Base-by-base conservation (phyloP, 2,797 vertebrate genomes). In the Sciurus vulgaris region DNA sequence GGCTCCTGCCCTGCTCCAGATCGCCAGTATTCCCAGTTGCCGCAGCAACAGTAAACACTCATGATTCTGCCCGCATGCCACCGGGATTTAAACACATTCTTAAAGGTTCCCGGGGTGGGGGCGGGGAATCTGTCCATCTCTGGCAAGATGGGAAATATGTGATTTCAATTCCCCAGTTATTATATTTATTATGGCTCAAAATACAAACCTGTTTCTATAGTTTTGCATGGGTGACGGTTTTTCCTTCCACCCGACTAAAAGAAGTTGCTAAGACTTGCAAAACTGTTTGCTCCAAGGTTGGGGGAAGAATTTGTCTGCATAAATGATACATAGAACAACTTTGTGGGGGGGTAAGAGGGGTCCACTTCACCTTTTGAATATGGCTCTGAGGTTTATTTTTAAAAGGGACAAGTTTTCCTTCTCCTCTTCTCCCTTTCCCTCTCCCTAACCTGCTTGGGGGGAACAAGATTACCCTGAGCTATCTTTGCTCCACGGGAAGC, bases 1-100 rank as follows among this genome's bases (percentile, higher is more conserved):
- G 98, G 94, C 95, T 86, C 74, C 96, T 95, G 97, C 89, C 90
- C 96, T 84, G 56, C 96, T 78, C 54, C 38, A 94, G 41, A 94
- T 86, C 92, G 90, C 95, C 95, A 96, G 95, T 89, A 97, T 86
- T 35, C 44, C 93, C 1, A 11, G 97, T 97, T 97, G 93, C 97
- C 35, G 69, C 61, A 67, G 90, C 86, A 97, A 98, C 96, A 4
- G 6, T 97, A 97, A 98, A 92, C 98, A 84, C 74, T 74, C 79
- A 88, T 41, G 95, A 95, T 72, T 94, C 63, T n/a, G 81, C 49
- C 61, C 69, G 95, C 1, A 30, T 33, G 92, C 94, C 28, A 2
- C 11, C 0, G 28, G 95, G 86, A 97, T 89, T 96, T 69, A 59
- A 93, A 97, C 4, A 54, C 61, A 96, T 59, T 72, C 88, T 65